A percentile compares a stretch with the other conserved stretches of the same genome.
Conservation (phyloP, 2,888 invertebrate genomes). For the Nomada hirtipes region DNA sequence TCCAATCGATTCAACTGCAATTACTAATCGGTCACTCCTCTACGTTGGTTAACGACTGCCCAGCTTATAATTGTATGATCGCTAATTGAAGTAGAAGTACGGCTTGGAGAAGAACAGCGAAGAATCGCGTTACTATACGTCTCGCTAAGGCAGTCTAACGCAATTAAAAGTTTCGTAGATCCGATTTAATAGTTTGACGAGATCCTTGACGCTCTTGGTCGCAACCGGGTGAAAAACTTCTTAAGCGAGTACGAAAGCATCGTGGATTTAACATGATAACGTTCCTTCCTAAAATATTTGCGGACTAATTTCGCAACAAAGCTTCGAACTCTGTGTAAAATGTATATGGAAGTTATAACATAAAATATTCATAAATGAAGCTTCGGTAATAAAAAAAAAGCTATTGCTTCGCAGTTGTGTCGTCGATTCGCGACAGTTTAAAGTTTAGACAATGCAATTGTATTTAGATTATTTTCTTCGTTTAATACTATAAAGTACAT, state of each 20-base stretch:
- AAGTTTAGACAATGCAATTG: too few relatives aligned
- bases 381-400: too few relatives aligned
- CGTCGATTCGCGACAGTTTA: too few relatives aligned
- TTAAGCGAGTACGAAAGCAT: neutral
- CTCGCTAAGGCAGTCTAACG: constrained; percentile 13
- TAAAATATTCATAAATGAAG: too few relatives aligned
- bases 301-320: too few relatives aligned
- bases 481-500: too few relatives aligned
- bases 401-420: too few relatives aligned
- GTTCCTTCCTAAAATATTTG: neutral
- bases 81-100: constrained; percentile 32
- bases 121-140: constrained; percentile 26
- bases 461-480: too few relatives aligned
- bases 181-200: constrained; percentile 39
- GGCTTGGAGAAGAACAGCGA: neutral
- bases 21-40: constrained; percentile 5
- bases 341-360: too few relatives aligned
- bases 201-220: constrained; percentile 4
- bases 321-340: too few relatives aligned
- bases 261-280: constrained; percentile 18
- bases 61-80: constrained; percentile 25
- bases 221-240: neutral
- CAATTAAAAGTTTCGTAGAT: constrained; percentile 44
- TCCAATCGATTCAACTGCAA: constrained; percentile 22
- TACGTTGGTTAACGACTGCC: neutral